Evolutionary conservation across 2,888 invertebrate genomes (phyloP).

Genomic region (Caenorhabditis virilis): DNA sequence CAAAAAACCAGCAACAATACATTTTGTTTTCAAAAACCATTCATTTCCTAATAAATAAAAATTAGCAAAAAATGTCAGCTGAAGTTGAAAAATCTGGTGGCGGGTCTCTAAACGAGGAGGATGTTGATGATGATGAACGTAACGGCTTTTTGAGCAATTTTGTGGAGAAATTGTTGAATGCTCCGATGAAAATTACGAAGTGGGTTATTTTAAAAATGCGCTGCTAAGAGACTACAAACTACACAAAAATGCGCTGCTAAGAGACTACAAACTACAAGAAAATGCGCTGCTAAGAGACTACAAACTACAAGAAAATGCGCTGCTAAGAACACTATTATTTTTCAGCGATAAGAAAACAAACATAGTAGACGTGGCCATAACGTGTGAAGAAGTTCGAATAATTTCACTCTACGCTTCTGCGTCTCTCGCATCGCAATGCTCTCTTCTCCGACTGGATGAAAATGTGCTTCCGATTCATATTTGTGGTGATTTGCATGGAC

Average conservation of each 20-base stretch:
- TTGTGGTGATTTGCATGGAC: conserved; percentile 61
- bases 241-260: no score
- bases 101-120: no score
- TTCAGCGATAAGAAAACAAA: conserved; percentile 9
- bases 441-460: conserved; percentile 44
- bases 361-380: conserved; percentile 37
- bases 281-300: no score
- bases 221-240: no score
- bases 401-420: conserved; percentile 47
- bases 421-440: conserved; percentile 37
- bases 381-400: conserved; percentile 42
- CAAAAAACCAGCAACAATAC: no score
- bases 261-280: no score
- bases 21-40: no score
- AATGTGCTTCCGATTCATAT: conserved; percentile 44
- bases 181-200: conserved; percentile 16
- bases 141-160: conserved; percentile 14
- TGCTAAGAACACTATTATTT: background rate
- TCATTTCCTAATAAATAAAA: no score
- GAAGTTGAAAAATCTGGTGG: no score
- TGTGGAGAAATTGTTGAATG: conserved; percentile 16
- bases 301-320: no score
- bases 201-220: no score
- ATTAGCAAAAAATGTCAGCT: no score
- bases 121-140: conserved; percentile 17